Conservation (phyloP, 2,888 invertebrate species). For the Xylota sylvarum region DNA sequence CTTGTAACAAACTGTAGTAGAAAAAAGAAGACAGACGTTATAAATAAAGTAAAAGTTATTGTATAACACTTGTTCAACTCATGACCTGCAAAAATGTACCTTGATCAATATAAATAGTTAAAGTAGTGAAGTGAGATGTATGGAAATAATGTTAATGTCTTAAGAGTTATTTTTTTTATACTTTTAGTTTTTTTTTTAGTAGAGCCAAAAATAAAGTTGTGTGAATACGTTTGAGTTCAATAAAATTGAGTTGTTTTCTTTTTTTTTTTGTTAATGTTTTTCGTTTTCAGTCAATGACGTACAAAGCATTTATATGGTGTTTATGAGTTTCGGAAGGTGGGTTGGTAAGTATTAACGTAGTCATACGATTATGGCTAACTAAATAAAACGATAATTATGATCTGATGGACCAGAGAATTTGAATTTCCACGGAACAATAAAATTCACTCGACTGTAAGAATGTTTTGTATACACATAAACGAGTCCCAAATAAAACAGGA, state of each 20-base stretch:
- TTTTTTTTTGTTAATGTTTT: neutral
- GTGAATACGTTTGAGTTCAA: conserved; percentile 40
- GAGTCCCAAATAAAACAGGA: no score
- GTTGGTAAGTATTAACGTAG: no score
- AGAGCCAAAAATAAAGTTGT: conserved; percentile 49
- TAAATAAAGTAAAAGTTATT: conserved; percentile 27
- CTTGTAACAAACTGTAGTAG: conserved; percentile 34
- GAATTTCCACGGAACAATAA: no score
- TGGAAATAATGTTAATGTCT: conserved; percentile 39
- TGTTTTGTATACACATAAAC: no score
- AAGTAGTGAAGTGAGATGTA: conserved; percentile 56
- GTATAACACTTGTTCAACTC: conserved; percentile 53
- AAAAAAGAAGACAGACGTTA: conserved; percentile 8
- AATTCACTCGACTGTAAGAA: no score
- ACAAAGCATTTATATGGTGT: neutral
- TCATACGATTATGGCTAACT: no score
- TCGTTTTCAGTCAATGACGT: neutral
- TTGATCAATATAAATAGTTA: conserved; percentile 65
- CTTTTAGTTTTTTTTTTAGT: conserved; percentile 25
- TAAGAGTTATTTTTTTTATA: conserved; percentile 33
- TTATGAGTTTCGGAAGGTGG: no score
- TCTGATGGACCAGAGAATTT: no score
- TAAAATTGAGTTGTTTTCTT: neutral
- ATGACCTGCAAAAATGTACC: conserved; percentile 76
- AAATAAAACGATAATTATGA: no score